Evolutionary conservation across 1,140 invertebrate species (phyloP), one percentile per base, ranked within the genome.

Genomic region (Nephotettix cincticeps): DNA sequence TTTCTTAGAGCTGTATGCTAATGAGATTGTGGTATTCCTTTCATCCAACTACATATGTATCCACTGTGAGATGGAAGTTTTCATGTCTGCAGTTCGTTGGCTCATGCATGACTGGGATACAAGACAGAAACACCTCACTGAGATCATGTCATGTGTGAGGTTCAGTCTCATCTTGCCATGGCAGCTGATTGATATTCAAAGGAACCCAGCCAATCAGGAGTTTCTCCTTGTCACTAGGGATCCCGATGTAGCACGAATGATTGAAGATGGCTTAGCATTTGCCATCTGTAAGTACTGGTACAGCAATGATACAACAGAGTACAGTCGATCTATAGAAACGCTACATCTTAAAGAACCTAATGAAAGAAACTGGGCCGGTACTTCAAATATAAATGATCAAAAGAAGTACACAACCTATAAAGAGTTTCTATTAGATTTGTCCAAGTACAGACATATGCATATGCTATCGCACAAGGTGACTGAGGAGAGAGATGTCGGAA

Each of bases 11-110:
- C 77, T 92, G 2, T 81, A 84, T 13, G 73, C 85, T 0, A 85
- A 89, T 13, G 88, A 91, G 76, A 77, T 91, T 1, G 85, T 85
- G 69, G 83, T 84, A 6, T 79, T 91, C 66, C 77, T 92, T 0
- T 83, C 81, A 32, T 90, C 89, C 0, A 89, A 89, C 77, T 88
- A 88, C 73, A 89, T 91, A 69, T 86, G 84, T 70, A 87, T 91
- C 0, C 90, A 87, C 72, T 90, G 89, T 75, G 89, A 91, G 81
- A 88, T 90, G 83, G 88, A 93, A 80, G 85, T 93, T 0, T 83
- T 91, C 28, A 90, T 92, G 88, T 86, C 89, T 4, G 90, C 86
- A 0, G 85, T 92, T 0, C 82, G 90, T 45, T 93, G 91, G 91
- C 76, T 92, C 19, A 85, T 87, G 76, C 82, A 87, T 51, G 84